Evolutionary conservation across 2,797 vertebrate species (phyloP).

Genomic region (Sebastes diploproa): DNA sequence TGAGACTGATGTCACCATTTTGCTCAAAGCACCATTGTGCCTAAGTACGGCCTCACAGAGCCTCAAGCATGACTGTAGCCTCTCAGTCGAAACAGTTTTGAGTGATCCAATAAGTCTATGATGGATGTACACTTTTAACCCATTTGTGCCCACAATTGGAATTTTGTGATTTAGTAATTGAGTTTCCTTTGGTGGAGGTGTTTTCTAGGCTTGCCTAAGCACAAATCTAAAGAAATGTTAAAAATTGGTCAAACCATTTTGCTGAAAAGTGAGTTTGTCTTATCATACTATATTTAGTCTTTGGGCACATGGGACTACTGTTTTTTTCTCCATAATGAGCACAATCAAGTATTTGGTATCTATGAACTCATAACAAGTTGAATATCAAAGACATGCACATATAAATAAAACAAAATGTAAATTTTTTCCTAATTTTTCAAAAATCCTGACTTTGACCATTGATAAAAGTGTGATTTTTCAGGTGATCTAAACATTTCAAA

Average conservation of each 20-base stretch:
- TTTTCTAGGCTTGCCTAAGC: not conserved
- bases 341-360: too few relatives aligned
- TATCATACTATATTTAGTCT: not conserved
- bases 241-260: not conserved
- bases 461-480: not conserved
- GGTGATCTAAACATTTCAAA: not conserved
- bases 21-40: too few relatives aligned
- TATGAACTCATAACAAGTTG: too few relatives aligned
- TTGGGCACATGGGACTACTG: not conserved
- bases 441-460: not conserved
- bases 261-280: not conserved
- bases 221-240: not conserved
- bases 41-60: too few relatives aligned
- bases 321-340: too few relatives aligned
- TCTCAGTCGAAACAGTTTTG: not conserved
- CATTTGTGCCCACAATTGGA: too few relatives aligned
- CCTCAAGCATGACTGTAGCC: not conserved
- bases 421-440: too few relatives aligned
- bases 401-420: too few relatives aligned
- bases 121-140: not conserved
- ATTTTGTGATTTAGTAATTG: too few relatives aligned
- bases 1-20: too few relatives aligned
- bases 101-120: too few relatives aligned
- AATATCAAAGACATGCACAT: too few relatives aligned
- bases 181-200: not conserved